Evolutionary conservation across 2,113 vertebrate species (phyloP).

Genomic region (Lichenostomus cassidix): DNA sequence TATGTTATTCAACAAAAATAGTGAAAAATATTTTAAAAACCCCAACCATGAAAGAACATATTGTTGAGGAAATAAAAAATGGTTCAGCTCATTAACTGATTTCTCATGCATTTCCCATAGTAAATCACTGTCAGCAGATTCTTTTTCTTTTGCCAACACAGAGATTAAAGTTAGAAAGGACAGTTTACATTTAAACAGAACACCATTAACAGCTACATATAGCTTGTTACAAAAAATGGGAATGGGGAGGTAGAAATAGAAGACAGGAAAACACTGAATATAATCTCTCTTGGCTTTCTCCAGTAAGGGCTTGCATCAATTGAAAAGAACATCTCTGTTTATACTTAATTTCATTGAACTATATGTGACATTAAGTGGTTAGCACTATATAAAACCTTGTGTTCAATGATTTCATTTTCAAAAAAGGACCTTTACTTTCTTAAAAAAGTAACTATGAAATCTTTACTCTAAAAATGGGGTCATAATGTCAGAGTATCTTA

Average conservation of each 20-base stretch:
- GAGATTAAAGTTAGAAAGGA: not conserved
- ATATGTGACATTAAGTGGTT: not conserved
- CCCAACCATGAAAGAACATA: not conserved
- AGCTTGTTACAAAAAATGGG: not conserved
- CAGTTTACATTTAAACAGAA: slow-evolving; percentile 1
- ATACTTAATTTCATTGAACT: not conserved
- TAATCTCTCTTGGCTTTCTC: not conserved
- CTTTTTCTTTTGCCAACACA: not conserved
- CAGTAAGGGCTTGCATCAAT: not conserved
- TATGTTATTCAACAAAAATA: not conserved
- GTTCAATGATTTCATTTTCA: not conserved
- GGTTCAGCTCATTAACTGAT: not conserved
- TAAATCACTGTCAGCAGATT: slow-evolving; percentile 6
- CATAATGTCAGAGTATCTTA: not conserved
- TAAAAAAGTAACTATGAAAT: not conserved
- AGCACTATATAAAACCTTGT: not conserved
- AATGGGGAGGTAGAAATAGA: not conserved
- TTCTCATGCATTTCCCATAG: not conserved
- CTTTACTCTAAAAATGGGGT: not conserved
- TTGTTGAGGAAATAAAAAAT: not conserved
- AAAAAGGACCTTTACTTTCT: not conserved
- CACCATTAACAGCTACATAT: not conserved
- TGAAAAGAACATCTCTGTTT: not conserved
- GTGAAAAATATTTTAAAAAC: not conserved
- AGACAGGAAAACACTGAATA: not conserved